Evolutionary conservation across 2,797 vertebrate genomes (phyloP).

Genomic region (Nannoperca australis): DNA sequence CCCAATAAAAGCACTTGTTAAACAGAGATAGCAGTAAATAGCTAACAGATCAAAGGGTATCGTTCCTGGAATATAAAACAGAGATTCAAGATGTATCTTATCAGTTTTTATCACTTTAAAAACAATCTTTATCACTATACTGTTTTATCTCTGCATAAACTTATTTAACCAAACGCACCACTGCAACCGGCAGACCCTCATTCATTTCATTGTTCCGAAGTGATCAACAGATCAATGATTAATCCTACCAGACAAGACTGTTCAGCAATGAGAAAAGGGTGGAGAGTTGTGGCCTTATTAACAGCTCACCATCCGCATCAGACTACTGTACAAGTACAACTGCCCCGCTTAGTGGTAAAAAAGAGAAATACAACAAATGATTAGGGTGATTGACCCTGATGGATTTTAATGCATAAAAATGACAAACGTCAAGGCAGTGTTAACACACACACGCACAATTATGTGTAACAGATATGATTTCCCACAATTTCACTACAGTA

Average conservation of each 20-base stretch:
- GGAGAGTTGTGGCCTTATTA: background rate
- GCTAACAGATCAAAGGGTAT: background rate
- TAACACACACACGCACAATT: background rate
- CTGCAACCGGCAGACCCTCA: background rate
- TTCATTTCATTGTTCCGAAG: background rate
- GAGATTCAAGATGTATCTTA: background rate
- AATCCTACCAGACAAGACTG: background rate
- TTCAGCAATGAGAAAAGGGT: background rate
- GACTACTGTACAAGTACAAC: slow-evolving; percentile 36
- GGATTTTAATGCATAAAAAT: background rate
- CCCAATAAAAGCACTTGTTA: background rate
- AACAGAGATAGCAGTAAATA: background rate
- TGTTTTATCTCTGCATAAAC: slow-evolving; percentile 1
- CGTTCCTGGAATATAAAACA: background rate
- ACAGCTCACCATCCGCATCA: background rate
- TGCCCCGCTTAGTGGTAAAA: slow-evolving; percentile 50
- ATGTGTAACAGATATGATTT: background rate
- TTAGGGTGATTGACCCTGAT: background rate
- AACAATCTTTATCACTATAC: background rate
- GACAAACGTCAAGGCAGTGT: background rate
- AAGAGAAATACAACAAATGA: slow-evolving; percentile 7
- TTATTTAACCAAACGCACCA: background rate
- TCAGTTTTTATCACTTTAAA: background rate
- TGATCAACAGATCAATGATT: slow-evolving; percentile 8
- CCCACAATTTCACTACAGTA: background rate